Percentiles rank a stretch among this genome's conserved stretches.
phyloP scores from a whole-genome alignment of 53 echinoderm and acorn worm genomes.

The Echinarachnius parma region DNA sequence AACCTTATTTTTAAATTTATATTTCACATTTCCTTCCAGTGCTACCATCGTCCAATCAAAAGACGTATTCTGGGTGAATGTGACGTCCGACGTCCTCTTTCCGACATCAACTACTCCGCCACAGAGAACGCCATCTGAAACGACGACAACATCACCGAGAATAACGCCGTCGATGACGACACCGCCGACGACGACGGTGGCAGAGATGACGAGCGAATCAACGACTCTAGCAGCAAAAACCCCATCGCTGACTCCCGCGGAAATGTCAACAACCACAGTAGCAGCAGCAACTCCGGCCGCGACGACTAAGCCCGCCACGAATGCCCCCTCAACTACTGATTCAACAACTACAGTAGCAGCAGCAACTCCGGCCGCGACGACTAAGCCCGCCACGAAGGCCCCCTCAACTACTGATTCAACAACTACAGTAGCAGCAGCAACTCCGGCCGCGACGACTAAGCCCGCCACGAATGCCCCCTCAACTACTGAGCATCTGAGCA shows the following conservation, averaged over 20 bases:
- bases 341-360: background rate
- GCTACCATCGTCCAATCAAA: slow-evolving; percentile 24
- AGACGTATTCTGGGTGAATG: slow-evolving; percentile 15
- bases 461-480: too few species aligned
- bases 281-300: background rate
- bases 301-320: background rate
- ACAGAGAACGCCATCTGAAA: too few species aligned
- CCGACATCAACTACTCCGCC: slow-evolving; percentile 5
- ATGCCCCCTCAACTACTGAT: background rate
- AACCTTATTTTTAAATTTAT: background rate
- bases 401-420: too few species aligned
- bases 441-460: too few species aligned
- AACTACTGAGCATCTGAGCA: too few species aligned
- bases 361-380: too few species aligned
- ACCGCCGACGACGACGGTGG: background rate
- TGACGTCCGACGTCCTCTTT: slow-evolving; percentile 11
- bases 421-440: too few species aligned
- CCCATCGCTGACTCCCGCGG: background rate
- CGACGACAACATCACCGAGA: too few species aligned
- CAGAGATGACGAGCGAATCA: background rate
- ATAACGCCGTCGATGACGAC: too few species aligned
- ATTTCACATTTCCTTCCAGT: background rate
- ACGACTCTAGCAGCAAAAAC: background rate
- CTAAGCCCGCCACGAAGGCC: too few species aligned
- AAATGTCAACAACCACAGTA: background rate